Percentiles rank a stretch among this genome's conserved stretches.
phyloP scores from a whole-genome alignment of 2,888 invertebrate genomes.

The Stomorhina lunata region DNA sequence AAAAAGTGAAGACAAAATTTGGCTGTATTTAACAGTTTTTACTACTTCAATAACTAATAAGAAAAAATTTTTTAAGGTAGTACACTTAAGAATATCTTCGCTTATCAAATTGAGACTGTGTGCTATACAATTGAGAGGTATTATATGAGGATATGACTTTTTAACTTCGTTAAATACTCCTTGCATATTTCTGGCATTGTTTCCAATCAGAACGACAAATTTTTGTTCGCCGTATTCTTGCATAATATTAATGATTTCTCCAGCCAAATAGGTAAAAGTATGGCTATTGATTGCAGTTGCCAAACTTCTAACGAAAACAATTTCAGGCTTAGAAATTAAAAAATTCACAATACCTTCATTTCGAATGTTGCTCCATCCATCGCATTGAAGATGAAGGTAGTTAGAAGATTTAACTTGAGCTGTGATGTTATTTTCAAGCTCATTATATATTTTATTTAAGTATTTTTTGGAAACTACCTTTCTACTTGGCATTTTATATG shows the following conservation, averaged over 20 bases:
- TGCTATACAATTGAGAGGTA: slow-evolving; percentile 34
- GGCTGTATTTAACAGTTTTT: slow-evolving; percentile 33
- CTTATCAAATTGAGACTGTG: slow-evolving; percentile 32
- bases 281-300: slow-evolving; percentile 34
- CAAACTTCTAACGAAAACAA: slow-evolving; percentile 49
- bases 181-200: slow-evolving; percentile 40
- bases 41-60: slow-evolving; percentile 23
- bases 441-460: slow-evolving; percentile 23
- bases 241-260: slow-evolving; percentile 51
- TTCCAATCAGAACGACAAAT: slow-evolving; percentile 33
- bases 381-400: slow-evolving; percentile 42
- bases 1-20: slow-evolving; percentile 30
- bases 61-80: slow-evolving; percentile 14
- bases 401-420: slow-evolving; percentile 48
- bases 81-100: slow-evolving; percentile 26
- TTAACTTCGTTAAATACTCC: slow-evolving; percentile 42
- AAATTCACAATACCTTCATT: slow-evolving; percentile 46
- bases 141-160: slow-evolving; percentile 16
- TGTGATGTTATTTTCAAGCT: slow-evolving; percentile 34
- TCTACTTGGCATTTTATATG: not conserved
- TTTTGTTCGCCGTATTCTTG: slow-evolving; percentile 42
- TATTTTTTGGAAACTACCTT: not conserved
- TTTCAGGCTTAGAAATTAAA: slow-evolving; percentile 43
- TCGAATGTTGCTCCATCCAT: slow-evolving; percentile 54
- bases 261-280: slow-evolving; percentile 31